Percentiles rank a stretch among this genome's conserved stretches.
phyloP scores from a whole-genome alignment of 2,113 vertebrate genomes.

The Anarrhichthys ocellatus region DNA sequence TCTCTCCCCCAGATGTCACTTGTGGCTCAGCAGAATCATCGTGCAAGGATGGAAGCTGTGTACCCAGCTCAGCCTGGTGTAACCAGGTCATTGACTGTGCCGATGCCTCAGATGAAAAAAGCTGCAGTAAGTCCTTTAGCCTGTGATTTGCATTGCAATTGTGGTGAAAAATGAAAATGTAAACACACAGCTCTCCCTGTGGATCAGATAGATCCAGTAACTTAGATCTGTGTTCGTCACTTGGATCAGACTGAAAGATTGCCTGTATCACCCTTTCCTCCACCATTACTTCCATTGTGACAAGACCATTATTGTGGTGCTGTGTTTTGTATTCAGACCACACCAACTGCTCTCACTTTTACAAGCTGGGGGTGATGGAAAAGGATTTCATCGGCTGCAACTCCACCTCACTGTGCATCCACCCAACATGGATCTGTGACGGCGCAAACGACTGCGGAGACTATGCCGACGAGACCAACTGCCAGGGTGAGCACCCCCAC shows the following conservation, averaged over 20 bases:
- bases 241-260: conserved; percentile 25
- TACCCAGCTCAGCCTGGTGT: conserved; percentile 91
- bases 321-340: conserved; percentile 85
- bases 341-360: conserved; percentile 93
- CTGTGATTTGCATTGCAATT: conserved; percentile 33
- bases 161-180: neutral
- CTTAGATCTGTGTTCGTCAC: conserved; percentile 20
- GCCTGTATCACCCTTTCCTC: neutral
- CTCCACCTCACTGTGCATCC: conserved; percentile 95
- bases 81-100: conserved; percentile 96
- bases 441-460: conserved; percentile 98
- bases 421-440: conserved; percentile 95
- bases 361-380: conserved; percentile 94
- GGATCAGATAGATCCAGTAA: conserved; percentile 20
- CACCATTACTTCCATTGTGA: conserved; percentile 26
- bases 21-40: conserved; percentile 89
- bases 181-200: neutral
- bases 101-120: conserved; percentile 96
- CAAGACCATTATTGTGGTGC: conserved; percentile 26
- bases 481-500: conserved; percentile 89
- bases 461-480: conserved; percentile 95
- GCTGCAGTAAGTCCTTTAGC: conserved; percentile 89
- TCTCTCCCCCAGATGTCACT: conserved; percentile 84
- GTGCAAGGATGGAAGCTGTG: conserved; percentile 91
- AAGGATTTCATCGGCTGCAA: conserved; percentile 95